Conservation (phyloP, 2,797 vertebrate genomes). For the Xenopus petersii region DNA sequence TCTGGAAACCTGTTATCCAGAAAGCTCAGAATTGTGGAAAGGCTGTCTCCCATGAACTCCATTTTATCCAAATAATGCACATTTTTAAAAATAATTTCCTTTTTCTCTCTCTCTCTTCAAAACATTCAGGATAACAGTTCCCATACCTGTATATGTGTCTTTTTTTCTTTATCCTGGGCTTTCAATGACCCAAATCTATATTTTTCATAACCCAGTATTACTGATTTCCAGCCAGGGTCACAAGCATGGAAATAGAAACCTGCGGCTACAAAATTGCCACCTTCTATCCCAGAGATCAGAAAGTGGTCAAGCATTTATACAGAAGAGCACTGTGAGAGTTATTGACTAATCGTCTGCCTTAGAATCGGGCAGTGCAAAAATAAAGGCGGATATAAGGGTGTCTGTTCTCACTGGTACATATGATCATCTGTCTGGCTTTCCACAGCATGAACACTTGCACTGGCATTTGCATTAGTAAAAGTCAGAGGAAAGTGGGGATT, state of each 20-base stretch:
- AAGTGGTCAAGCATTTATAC: background rate
- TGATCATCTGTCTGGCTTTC: too few relatives aligned
- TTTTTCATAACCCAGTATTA: conserved; percentile 1
- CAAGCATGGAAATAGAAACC: conserved; percentile 32
- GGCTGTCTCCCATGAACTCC: too few relatives aligned
- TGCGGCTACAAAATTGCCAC: conserved; percentile 35
- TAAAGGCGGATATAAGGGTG: background rate
- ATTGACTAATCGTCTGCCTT: background rate
- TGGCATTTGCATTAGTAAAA: too few relatives aligned
- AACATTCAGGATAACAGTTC: too few relatives aligned
- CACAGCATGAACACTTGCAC: too few relatives aligned
- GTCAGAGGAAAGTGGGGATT: too few relatives aligned
- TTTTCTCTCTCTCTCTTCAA: too few relatives aligned
- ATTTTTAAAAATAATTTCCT: too few relatives aligned
- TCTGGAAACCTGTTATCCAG: too few relatives aligned
- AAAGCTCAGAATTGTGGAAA: too few relatives aligned
- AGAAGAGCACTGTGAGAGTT: conserved; percentile 15
- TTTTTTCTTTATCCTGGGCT: background rate
- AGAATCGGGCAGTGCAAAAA: background rate
- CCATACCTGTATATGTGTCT: too few relatives aligned
- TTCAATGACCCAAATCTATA: conserved; percentile 6
- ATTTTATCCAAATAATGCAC: too few relatives aligned
- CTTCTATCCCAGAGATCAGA: conserved; percentile 10
- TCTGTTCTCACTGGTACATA: background rate
- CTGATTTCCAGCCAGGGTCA: background rate